Conservation (phyloP, 1,140 invertebrate genomes). For the Drosophila albomicans region DNA sequence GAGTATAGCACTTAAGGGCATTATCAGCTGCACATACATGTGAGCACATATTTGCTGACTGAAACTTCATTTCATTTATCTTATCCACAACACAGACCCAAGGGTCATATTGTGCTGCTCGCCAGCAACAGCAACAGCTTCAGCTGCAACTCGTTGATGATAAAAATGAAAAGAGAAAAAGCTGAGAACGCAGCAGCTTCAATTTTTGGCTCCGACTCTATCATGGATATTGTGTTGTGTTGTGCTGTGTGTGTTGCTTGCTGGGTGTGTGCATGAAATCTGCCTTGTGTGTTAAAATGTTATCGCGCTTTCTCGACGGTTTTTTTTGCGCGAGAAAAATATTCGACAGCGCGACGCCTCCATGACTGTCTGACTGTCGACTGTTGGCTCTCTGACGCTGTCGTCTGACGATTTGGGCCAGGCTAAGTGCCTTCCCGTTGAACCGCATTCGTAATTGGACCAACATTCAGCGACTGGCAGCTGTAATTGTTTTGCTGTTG, state of each 20-base stretch:
- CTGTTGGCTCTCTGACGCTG: neutral
- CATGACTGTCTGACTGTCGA: neutral
- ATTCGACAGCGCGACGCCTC: slow-evolving; percentile 52
- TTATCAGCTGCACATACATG: slow-evolving; percentile 34
- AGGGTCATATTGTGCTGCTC: slow-evolving; percentile 71
- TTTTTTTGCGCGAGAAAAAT: slow-evolving; percentile 50
- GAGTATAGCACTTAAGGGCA: slow-evolving; percentile 49
- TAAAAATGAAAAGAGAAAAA: slow-evolving; percentile 20
- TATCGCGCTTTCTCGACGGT: slow-evolving; percentile 67
- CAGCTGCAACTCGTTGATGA: slow-evolving; percentile 45
- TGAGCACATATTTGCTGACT: slow-evolving; percentile 31
- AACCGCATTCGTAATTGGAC: slow-evolving; percentile 62
- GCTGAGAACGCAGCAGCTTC: slow-evolving; percentile 33
- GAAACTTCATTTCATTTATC: slow-evolving; percentile 77
- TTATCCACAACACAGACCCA: slow-evolving; percentile 65
- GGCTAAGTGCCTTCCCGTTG: slow-evolving; percentile 36
- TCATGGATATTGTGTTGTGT: slow-evolving; percentile 1
- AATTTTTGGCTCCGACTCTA: slow-evolving; percentile 19
- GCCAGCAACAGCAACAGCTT: slow-evolving; percentile 54
- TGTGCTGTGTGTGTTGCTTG: slow-evolving; percentile 2
- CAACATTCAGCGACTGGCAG: slow-evolving; percentile 58
- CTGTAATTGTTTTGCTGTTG: slow-evolving; percentile 78
- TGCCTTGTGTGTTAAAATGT: slow-evolving; percentile 75
- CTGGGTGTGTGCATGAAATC: slow-evolving; percentile 57
- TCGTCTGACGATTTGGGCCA: slow-evolving; percentile 13